These are phyloP conservation scores for Lanius ludovicianus DNA, from an alignment of 2,113 vertebrate species.

Conservation along the genomic window DNA sequence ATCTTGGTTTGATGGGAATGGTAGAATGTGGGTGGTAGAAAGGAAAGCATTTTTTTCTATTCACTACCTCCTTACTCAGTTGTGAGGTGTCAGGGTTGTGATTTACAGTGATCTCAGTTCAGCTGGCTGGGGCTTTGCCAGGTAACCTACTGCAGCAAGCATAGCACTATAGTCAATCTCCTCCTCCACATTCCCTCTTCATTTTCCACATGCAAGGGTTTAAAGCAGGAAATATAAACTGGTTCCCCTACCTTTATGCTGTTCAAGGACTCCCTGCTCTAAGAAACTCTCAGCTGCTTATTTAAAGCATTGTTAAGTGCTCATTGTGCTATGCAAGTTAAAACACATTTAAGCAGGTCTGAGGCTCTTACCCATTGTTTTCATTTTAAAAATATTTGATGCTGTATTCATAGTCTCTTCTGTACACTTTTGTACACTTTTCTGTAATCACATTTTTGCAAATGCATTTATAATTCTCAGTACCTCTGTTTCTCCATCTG, in stretches of 20 bases:
- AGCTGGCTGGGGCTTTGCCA: not conserved
- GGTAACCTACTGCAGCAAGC: not conserved
- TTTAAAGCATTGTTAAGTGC: not conserved
- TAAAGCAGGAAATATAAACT: not conserved
- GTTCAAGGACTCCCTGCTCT: conserved; percentile 12
- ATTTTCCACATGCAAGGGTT: not conserved
- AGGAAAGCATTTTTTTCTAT: not conserved
- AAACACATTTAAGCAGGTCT: conserved; percentile 3
- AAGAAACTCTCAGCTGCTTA: conserved; percentile 4
- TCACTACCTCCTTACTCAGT: not conserved
- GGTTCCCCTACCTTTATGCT: not conserved
- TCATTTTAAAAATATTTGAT: conserved; percentile 33
- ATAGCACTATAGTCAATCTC: not conserved
- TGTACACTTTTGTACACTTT: not conserved
- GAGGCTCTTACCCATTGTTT: not conserved
- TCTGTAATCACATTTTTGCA: not conserved
- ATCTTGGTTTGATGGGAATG: not conserved
- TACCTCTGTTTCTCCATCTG: conserved; percentile 22
- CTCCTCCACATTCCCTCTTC: not conserved
- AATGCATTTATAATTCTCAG: not conserved
- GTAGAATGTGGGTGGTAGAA: not conserved
- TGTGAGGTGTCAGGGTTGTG: not conserved
- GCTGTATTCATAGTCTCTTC: not conserved
- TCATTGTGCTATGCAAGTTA: not conserved
- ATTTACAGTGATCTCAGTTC: not conserved